Percentiles rank a stretch among this genome's conserved stretches.
phyloP scores from a whole-genome alignment of 2,113 vertebrate genomes.

The Hepsetus odoe region DNA sequence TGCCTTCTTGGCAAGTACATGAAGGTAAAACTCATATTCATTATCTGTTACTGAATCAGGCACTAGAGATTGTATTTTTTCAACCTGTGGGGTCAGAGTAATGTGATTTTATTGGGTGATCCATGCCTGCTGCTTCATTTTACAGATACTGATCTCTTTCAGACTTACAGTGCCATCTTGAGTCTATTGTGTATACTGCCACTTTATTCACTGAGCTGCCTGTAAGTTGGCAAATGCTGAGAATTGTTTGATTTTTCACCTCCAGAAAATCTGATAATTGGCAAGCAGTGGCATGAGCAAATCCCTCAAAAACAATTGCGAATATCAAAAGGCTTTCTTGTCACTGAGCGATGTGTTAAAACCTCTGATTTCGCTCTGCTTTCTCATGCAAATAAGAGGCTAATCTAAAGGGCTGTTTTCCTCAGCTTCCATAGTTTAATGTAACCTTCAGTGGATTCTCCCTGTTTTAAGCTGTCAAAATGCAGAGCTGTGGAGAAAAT shows the following conservation, averaged over 20 bases:
- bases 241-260: background rate
- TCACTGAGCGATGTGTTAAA: slow-evolving; percentile 1
- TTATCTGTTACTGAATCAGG: slow-evolving; percentile 14
- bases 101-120: slow-evolving; percentile 34
- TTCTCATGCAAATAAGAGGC: slow-evolving; percentile 39
- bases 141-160: background rate
- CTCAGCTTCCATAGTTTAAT: slow-evolving; percentile 31
- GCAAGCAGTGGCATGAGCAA: slow-evolving; percentile 14
- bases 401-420: slow-evolving; percentile 55
- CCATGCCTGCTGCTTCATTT: background rate
- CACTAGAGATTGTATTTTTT: slow-evolving; percentile 20
- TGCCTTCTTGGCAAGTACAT: slow-evolving; percentile 12
- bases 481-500: slow-evolving; percentile 30
- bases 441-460: slow-evolving; percentile 39
- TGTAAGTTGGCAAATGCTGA: background rate
- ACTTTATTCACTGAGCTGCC: background rate
- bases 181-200: background rate
- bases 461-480: slow-evolving; percentile 33
- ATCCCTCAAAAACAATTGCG: slow-evolving; percentile 24
- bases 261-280: slow-evolving; percentile 21
- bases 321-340: slow-evolving; percentile 7
- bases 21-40: slow-evolving; percentile 19
- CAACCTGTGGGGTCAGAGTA: background rate
- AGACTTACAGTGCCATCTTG: slow-evolving; percentile 38
- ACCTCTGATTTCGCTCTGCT: slow-evolving; percentile 20